Conservation (phyloP, 2,113 vertebrate species). For the Trichomycterus rosablanca region DNA sequence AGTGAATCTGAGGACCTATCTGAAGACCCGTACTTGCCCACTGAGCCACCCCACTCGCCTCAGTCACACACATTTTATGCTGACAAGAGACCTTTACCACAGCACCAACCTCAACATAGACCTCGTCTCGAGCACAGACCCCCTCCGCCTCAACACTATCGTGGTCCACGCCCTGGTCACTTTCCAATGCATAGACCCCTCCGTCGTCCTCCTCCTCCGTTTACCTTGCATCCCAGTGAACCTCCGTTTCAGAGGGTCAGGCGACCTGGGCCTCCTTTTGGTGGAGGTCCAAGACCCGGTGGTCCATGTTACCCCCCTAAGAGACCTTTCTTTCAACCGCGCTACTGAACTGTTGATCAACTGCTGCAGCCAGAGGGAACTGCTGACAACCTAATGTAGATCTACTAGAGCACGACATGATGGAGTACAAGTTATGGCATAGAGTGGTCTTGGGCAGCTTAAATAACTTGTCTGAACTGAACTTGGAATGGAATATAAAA, state of each 20-base stretch:
- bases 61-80: constrained; percentile 48
- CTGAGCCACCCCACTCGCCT: constrained; percentile 44
- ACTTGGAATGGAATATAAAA: not conserved
- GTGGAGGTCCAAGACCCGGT: constrained; percentile 60
- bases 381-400: not conserved
- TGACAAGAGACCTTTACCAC: constrained; percentile 15
- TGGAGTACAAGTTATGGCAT: not conserved
- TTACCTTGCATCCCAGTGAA: constrained; percentile 68
- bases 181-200: constrained; percentile 49
- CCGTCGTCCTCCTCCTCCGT: constrained; percentile 37
- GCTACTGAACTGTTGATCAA: constrained; percentile 69
- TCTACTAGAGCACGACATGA: constrained; percentile 4
- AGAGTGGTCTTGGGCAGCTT: not conserved
- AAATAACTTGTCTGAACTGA: constrained; percentile 3
- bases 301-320: constrained; percentile 81
- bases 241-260: constrained; percentile 74
- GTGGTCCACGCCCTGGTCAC: constrained; percentile 35
- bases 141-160: constrained; percentile 42
- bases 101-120: constrained; percentile 21
- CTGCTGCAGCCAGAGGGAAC: constrained; percentile 3
- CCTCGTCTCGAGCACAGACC: constrained; percentile 33
- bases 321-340: constrained; percentile 81
- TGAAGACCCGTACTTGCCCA: constrained; percentile 51
- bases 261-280: constrained; percentile 71
- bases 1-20: constrained; percentile 50